Evolutionary conservation across 2,113 vertebrate genomes (phyloP).

Genomic region (Edolisoma coerulescens): DNA sequence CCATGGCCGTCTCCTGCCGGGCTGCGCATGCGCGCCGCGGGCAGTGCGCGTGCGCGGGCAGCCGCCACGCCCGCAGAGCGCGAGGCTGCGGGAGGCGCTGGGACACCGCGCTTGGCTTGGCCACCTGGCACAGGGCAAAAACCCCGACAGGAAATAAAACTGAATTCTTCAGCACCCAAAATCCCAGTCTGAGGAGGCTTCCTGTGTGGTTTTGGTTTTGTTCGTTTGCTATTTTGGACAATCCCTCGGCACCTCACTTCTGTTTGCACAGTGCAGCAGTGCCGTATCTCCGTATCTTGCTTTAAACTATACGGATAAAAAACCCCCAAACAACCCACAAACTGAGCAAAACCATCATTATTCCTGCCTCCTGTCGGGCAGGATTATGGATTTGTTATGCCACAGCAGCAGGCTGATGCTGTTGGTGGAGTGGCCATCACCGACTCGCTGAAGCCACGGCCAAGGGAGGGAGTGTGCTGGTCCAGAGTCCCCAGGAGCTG

Average conservation of each 20-base stretch:
- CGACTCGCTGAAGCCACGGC: background rate
- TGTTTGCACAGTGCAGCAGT: no score
- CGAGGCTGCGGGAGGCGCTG: no score
- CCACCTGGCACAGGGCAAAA: rapidly evolving
- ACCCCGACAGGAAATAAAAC: rapidly evolving
- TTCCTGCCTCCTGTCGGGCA: background rate
- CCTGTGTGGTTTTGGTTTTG: no score
- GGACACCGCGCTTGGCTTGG: rapidly evolving
- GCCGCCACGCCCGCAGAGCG: rapidly evolving
- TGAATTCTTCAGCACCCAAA: rapidly evolving
- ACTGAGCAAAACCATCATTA: background rate
- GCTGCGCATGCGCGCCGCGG: background rate
- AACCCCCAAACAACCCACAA: background rate
- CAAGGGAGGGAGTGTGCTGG: rapidly evolving
- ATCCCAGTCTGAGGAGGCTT: rapidly evolving
- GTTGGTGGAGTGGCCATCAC: background rate
- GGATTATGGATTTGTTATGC: rapidly evolving
- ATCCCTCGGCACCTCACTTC: no score
- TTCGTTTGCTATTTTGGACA: no score
- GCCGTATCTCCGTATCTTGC: no score
- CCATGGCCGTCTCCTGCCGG: background rate
- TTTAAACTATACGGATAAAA: background rate
- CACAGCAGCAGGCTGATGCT: background rate
- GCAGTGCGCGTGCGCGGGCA: background rate
- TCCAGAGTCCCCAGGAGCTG: background rate